Evolutionary conservation across 2,797 vertebrate genomes (phyloP), one percentile per base, ranked within the genome.

Genomic region (Rhinichthys osculus): DNA sequence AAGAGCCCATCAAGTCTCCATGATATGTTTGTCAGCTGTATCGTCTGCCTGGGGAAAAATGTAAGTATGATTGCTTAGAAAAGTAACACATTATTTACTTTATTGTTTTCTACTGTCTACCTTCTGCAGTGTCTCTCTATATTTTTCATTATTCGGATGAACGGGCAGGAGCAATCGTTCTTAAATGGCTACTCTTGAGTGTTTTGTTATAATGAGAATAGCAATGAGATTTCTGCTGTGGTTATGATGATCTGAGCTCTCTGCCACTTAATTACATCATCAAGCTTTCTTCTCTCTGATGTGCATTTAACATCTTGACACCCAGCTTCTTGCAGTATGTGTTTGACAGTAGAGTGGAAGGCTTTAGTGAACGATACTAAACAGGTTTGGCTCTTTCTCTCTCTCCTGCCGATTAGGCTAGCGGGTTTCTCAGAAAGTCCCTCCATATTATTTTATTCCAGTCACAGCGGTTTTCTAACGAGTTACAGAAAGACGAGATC

Each of bases 241-340:
- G 21, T 57, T 77, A 54, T 77, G 30, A 77, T 38, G 19, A 77
- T 77, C 73, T 54, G 47, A 76, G 73, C 19, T 21, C 21, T 57
- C 33, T 57, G 74, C 21, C 52, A 59, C 33, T 40, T 78, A 59
- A 59, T 59, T 8, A 40, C 33, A 21, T 78, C 52, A 78, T 59
- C 52, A 17, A 59, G 35, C 21, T 59, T 78, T 59, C 52, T 78
- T 35, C 74, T 78, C 14, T 23, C 52, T 14, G 35, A 10, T 40
- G 35, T 17, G 52, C 76, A 40, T 40, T n/a, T 59, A 78, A 40
- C 30, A 23, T 33, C 52, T 47, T 33, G 21, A 70, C n/a, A 40
- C 0, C 13, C 47, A 47, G 33, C 5, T 52, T 42, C 23, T 71
- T 42, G 33, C 52, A n/a, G 52, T 78, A 16, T 7, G 10, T 70